Conservation (phyloP, 2,888 invertebrate species). For the Acleris cristana region DNA sequence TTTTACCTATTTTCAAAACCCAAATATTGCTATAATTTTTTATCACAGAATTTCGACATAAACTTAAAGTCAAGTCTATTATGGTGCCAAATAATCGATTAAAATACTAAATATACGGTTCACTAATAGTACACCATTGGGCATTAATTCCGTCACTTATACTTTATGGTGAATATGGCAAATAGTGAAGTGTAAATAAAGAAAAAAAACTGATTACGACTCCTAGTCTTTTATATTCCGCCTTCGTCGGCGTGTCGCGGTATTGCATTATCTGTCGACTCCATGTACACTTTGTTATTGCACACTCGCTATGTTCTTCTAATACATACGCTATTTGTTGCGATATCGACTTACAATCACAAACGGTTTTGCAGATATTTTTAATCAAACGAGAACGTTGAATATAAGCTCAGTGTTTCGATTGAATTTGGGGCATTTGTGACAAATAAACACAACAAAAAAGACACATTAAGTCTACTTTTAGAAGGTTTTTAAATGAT, state of each 20-base stretch:
- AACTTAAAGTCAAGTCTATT: background rate
- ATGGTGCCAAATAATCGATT: background rate
- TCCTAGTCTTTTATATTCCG: constrained; percentile 9
- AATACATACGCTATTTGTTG: constrained; percentile 13
- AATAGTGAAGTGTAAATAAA: background rate
- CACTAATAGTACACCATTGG: too few relatives aligned
- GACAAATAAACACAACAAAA: too few relatives aligned
- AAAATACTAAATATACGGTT: background rate
- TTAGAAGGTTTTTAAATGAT: too few relatives aligned
- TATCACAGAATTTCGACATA: background rate
- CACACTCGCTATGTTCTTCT: constrained; percentile 29
- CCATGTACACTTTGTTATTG: constrained; percentile 35
- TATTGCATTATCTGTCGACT: constrained; percentile 40
- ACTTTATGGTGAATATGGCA: background rate
- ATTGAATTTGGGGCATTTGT: too few relatives aligned
- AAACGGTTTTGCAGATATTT: background rate
- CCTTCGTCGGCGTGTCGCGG: constrained; percentile 38
- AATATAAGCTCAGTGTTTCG: background rate
- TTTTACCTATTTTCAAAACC: too few relatives aligned
- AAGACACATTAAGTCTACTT: too few relatives aligned
- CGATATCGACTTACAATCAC: too few relatives aligned
- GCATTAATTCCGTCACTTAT: too few relatives aligned
- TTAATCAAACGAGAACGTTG: background rate
- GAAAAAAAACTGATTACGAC: background rate
- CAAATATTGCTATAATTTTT: too few relatives aligned